Evolutionary conservation across 2,113 vertebrate genomes (phyloP).

Genomic region (Apistogramma diplotaenia): DNA sequence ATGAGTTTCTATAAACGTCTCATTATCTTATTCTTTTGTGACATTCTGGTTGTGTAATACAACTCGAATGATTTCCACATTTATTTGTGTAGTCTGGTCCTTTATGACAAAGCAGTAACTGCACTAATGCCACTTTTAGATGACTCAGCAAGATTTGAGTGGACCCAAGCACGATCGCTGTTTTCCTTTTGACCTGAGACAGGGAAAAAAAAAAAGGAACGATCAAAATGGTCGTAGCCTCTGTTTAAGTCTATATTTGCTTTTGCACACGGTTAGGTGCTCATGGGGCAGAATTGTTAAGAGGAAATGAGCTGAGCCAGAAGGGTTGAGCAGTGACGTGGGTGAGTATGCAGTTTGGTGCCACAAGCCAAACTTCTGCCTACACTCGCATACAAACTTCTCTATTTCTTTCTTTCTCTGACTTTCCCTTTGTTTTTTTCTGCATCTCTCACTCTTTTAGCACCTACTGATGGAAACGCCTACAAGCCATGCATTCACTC

Average conservation of each 20-base stretch:
- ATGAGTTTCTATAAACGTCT: background rate
- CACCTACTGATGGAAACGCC: background rate
- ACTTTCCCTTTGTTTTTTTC: background rate
- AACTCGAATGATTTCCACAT: background rate
- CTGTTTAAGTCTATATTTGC: background rate
- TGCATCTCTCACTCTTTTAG: background rate
- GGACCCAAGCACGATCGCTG: background rate
- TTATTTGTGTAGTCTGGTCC: background rate
- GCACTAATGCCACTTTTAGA: no score
- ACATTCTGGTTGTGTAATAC: background rate
- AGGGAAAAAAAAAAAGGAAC: background rate
- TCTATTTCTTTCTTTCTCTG: background rate
- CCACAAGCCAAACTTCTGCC: slow-evolving; percentile 23
- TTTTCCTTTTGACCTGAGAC: background rate
- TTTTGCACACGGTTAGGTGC: background rate
- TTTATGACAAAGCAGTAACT: background rate
- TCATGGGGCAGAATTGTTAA: background rate
- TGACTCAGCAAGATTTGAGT: background rate
- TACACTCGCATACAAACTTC: background rate
- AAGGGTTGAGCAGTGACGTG: slow-evolving; percentile 7
- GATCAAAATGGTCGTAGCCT: background rate
- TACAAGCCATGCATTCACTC: background rate
- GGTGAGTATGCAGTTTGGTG: slow-evolving; percentile 19
- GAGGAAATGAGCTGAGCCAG: slow-evolving; percentile 16
- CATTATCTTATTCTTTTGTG: background rate